Evolutionary conservation across 2,797 vertebrate species (phyloP).

Genomic region (Gouania willdenowi): DNA sequence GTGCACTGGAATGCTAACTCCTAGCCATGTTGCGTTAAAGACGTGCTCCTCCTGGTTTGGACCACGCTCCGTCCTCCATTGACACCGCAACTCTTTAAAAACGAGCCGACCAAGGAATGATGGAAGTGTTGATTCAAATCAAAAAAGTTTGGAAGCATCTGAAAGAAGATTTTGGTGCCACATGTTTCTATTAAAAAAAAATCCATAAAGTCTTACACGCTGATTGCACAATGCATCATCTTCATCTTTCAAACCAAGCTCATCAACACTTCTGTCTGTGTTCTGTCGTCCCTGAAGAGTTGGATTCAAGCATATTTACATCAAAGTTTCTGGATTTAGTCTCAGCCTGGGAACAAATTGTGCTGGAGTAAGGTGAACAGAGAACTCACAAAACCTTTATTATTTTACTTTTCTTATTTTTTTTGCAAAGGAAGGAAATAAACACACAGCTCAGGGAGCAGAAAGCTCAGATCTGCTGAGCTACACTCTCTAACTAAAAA

Average conservation of each 20-base stretch:
- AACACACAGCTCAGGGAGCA: conserved; percentile 15
- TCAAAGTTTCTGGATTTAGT: conserved; percentile 19
- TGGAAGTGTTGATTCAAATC: conserved; percentile 35
- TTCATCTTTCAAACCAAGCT: conserved; percentile 11
- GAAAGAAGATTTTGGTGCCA: neutral
- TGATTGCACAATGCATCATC: neutral
- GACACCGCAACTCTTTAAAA: conserved; percentile 40
- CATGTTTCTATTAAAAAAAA: no score
- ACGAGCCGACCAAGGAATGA: conserved; percentile 31
- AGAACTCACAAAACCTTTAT: conserved; percentile 16
- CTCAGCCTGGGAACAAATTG: conserved; percentile 10
- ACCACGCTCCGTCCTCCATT: conserved; percentile 17
- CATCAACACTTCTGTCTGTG: neutral
- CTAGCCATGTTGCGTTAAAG: conserved; percentile 26
- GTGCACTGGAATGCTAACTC: conserved; percentile 20
- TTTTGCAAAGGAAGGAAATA: neutral
- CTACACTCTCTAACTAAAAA: no score
- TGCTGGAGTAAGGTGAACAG: conserved; percentile 15
- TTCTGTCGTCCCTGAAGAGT: neutral
- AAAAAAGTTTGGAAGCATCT: neutral
- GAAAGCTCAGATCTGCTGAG: no score
- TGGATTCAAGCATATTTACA: conserved; percentile 24
- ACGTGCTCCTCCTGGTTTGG: conserved; percentile 49
- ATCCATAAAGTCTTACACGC: neutral
- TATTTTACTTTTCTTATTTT: conserved; percentile 8